phyloP scores from a whole-genome alignment of 2,113 vertebrate species.

The Isichthys henryi region DNA sequence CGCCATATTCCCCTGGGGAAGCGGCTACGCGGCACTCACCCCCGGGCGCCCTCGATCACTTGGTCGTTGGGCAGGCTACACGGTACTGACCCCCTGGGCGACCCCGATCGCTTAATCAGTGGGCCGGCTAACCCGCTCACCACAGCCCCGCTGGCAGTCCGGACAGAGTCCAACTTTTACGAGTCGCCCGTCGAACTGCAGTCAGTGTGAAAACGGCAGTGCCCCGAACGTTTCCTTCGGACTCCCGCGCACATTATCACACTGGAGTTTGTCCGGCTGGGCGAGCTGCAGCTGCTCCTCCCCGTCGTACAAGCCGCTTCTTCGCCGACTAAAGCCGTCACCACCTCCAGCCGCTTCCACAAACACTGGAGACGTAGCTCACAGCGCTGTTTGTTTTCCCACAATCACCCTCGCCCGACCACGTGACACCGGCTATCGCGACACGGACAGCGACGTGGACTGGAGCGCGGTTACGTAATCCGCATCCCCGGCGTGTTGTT shows the following conservation, averaged over 20 bases:
- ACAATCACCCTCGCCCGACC: constrained; percentile 57
- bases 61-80: background rate
- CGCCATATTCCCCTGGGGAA: constrained; percentile 35
- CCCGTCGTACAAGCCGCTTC: background rate
- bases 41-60: background rate
- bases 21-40: background rate
- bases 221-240: constrained; percentile 8
- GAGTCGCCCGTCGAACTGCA: constrained; percentile 4
- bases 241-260: background rate
- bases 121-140: background rate
- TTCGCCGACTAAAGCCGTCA: too few relatives aligned
- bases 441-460: constrained; percentile 26
- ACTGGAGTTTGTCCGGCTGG: background rate
- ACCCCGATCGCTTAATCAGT: background rate
- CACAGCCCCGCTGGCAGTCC: background rate
- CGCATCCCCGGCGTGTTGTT: background rate
- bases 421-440: constrained; percentile 40
- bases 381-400: constrained; percentile 64
- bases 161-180: constrained; percentile 31
- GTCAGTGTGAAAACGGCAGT: constrained; percentile 22
- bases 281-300: background rate
- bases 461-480: background rate
- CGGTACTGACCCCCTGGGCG: background rate
- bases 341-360: background rate
- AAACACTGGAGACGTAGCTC: constrained; percentile 36